phyloP scores from a whole-genome alignment of 2,113 vertebrate genomes.

The Lagopus leucura region DNA sequence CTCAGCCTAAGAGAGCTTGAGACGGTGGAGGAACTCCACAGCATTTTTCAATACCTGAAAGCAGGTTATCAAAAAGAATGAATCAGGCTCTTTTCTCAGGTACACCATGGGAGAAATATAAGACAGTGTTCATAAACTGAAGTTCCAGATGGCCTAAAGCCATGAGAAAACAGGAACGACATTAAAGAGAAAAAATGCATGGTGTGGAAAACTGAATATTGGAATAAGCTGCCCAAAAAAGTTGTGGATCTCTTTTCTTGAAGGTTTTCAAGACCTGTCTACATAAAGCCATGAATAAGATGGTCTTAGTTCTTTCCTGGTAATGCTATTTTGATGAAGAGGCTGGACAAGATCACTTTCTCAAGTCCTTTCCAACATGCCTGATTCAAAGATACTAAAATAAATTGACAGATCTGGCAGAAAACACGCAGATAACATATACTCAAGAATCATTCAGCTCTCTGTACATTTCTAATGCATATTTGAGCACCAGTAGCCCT shows the following conservation, averaged over 20 bases:
- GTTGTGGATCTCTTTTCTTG: neutral
- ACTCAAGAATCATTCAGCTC: constrained; percentile 10
- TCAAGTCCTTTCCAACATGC: neutral
- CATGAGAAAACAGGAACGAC: neutral
- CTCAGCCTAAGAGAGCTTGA: neutral
- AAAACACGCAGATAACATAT: constrained; percentile 23
- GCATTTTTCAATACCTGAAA: neutral
- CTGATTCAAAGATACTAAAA: neutral
- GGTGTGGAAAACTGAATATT: neutral
- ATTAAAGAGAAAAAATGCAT: neutral
- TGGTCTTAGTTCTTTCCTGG: neutral
- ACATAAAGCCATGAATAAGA: neutral
- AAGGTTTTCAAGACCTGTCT: neutral
- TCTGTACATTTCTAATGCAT: constrained; percentile 36
- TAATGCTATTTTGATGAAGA: neutral
- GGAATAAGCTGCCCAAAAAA: neutral
- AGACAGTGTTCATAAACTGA: neutral
- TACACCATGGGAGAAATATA: neutral
- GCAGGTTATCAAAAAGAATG: neutral
- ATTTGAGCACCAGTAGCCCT: constrained; percentile 17
- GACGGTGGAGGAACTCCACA: neutral
- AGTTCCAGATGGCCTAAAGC: neutral
- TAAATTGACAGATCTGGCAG: neutral
- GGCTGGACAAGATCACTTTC: neutral
- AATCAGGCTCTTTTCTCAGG: neutral